Percentiles rank a stretch among this genome's conserved stretches.
Conservation (phyloP, 2,797 vertebrate genomes). For the Phaenicophaeus curvirostris region DNA sequence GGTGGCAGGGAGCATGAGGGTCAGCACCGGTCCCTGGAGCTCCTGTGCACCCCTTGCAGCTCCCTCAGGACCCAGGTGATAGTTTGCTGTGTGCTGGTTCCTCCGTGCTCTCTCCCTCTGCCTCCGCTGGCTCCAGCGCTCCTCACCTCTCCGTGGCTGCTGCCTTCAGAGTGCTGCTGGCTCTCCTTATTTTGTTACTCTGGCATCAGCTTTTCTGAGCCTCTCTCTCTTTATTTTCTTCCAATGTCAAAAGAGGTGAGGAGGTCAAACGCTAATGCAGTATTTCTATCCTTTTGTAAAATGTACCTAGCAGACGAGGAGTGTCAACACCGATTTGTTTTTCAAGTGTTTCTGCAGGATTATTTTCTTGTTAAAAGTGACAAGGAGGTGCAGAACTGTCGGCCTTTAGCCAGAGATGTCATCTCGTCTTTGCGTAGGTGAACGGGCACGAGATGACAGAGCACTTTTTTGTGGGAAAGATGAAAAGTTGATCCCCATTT, state of each 20-base stretch:
- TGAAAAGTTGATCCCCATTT: constrained; percentile 26
- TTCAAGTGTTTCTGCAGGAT: constrained; percentile 56
- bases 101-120: not conserved
- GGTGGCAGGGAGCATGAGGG: not conserved
- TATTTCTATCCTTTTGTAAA: constrained; percentile 29
- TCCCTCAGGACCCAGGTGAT: fast-evolving
- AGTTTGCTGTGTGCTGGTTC: fast-evolving
- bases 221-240: constrained; percentile 25
- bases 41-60: not conserved
- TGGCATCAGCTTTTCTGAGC: constrained; percentile 26
- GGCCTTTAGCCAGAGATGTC: constrained; percentile 61
- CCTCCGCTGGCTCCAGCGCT: not conserved
- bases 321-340: constrained; percentile 68
- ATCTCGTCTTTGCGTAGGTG: constrained; percentile 45
- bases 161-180: not conserved
- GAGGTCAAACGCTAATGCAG: constrained; percentile 56
- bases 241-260: constrained; percentile 30
- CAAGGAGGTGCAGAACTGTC: constrained; percentile 57
- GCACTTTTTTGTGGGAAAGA: constrained; percentile 32
- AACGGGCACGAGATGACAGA: constrained; percentile 23
- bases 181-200: not conserved
- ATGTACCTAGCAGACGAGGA: constrained; percentile 61
- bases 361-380: constrained; percentile 72
- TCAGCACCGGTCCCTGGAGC: fast-evolving
- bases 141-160: not conserved